Evolutionary conservation across 2,113 vertebrate species (phyloP).

Genomic region (Orcinus orca): DNA sequence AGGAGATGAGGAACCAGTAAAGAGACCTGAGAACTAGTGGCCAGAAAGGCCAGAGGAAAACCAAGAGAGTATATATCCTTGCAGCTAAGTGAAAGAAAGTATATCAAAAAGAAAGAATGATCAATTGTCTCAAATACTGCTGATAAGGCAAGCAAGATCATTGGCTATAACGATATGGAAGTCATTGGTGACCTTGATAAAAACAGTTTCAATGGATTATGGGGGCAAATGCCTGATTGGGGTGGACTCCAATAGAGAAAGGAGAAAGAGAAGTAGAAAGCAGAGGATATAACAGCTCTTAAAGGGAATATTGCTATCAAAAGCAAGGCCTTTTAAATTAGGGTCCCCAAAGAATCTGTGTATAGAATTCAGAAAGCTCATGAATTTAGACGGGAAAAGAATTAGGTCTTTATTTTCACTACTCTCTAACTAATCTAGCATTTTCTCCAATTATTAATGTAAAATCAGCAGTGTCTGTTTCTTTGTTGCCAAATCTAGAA

Average conservation of each 20-base stretch:
- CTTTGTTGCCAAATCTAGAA: background rate
- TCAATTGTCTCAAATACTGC: background rate
- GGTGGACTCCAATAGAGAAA: background rate
- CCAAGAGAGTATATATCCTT: background rate
- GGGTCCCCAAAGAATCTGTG: background rate
- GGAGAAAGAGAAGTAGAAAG: background rate
- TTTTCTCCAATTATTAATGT: background rate
- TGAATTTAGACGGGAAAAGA: background rate
- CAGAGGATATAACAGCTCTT: background rate
- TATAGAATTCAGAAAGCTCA: background rate
- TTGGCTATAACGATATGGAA: background rate
- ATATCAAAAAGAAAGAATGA: background rate
- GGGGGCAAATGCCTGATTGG: background rate
- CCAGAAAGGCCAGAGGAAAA: conserved; percentile 21
- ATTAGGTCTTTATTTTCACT: background rate
- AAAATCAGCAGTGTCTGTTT: background rate
- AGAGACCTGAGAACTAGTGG: background rate
- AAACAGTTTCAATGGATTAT: background rate
- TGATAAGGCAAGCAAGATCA: background rate
- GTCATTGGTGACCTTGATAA: background rate
- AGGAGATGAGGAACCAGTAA: background rate
- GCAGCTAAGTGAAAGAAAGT: background rate
- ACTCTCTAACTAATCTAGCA: background rate
- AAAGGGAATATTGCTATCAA: background rate
- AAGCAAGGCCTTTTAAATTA: background rate